Percentiles rank a stretch among this genome's conserved stretches.
phyloP scores from a whole-genome alignment of 2,888 invertebrate genomes.

The Malachius bipustulatus region DNA sequence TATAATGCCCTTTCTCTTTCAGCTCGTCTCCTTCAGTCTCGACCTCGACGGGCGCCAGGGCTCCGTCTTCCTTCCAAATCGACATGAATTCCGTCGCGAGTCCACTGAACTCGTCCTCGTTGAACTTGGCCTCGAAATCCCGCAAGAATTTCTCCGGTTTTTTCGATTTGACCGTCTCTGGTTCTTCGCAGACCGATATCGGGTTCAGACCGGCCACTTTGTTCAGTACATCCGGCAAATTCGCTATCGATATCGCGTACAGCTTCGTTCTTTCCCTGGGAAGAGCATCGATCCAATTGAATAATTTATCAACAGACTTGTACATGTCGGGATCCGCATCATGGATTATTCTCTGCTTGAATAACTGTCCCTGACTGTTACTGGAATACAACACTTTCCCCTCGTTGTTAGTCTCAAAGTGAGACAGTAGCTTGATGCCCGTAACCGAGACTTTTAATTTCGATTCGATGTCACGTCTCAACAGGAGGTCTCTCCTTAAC shows the following conservation, averaged over 20 bases:
- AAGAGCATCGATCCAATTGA: neutral
- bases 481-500: neutral
- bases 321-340: neutral
- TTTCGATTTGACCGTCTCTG: no score
- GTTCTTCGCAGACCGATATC: no score
- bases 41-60: no score
- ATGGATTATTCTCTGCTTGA: slow-evolving; percentile 3
- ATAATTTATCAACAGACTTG: neutral
- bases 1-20: no score
- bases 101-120: neutral
- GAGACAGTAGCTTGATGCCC: no score
- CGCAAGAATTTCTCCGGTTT: no score
- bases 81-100: neutral
- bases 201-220: neutral
- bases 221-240: neutral
- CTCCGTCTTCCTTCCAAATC: no score
- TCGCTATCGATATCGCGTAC: neutral
- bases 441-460: neutral
- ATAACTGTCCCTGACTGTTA: neutral
- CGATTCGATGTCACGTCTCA: neutral
- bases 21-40: no score
- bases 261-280: neutral
- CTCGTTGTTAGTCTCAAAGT: neutral
- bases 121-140: neutral
- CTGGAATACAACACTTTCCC: neutral